Conservation (phyloP, 23 tunicate species). For the Styela clava region DNA sequence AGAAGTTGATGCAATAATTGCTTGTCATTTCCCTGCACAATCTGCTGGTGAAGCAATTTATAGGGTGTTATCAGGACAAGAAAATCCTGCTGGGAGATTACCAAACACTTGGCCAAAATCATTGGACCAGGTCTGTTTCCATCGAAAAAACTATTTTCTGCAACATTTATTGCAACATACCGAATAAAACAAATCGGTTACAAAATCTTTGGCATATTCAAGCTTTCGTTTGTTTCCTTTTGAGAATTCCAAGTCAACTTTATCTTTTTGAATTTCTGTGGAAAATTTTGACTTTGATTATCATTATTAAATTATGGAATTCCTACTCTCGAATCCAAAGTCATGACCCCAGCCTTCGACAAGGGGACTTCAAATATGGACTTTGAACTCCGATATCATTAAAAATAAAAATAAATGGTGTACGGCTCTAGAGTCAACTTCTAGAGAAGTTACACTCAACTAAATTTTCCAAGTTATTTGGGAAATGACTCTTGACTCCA, state of each 20-base stretch:
- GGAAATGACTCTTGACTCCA: too few species aligned
- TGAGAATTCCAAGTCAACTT: not conserved
- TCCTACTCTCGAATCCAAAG: too few species aligned
- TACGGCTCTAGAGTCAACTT: too few species aligned
- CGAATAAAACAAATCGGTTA: not conserved
- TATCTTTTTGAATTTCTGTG: too few species aligned
- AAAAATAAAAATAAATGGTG: too few species aligned
- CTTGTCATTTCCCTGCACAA: conserved; percentile 71
- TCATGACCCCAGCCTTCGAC: too few species aligned
- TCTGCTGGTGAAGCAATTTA: conserved; percentile 59
- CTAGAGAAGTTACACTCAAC: too few species aligned
- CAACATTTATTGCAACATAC: not conserved
- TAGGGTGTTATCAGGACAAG: conserved; percentile 40
- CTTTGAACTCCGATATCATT: too few species aligned
- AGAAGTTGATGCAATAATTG: conserved; percentile 44
- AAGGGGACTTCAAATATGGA: too few species aligned
- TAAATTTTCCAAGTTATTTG: too few species aligned
- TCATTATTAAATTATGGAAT: too few species aligned
- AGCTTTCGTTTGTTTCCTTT: not conserved
- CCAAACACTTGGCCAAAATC: conserved; percentile 75
- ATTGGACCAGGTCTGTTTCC: conserved; percentile 35
- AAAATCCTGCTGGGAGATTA: conserved; percentile 69
- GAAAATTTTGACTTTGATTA: too few species aligned
- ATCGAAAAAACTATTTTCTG: not conserved
- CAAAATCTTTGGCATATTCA: not conserved